Base-by-base conservation (phyloP, 2,888 invertebrate species). In the Cataglyphis altisquamis region DNA sequence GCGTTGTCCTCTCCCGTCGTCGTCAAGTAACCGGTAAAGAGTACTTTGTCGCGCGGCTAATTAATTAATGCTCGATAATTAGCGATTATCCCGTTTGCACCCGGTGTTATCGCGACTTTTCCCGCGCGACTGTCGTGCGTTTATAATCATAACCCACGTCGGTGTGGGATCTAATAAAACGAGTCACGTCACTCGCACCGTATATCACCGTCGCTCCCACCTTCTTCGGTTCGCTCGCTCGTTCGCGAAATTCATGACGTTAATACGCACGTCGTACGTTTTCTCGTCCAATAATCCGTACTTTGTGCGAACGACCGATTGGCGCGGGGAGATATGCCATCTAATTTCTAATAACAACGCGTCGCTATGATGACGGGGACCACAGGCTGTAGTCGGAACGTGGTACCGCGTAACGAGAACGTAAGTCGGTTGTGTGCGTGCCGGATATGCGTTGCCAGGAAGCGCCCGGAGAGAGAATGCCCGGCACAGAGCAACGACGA, bases 301-400 rank as follows among this genome's bases (percentile, higher is more conserved):
- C 15, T 32, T 10, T 64, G 64, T 70, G 64, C 52, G 75, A 57
- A 45, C 41, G 82, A 75, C 55, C 84, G 90, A 85, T 87, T 85
- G 86, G 84, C 85, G 86, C 75, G 62, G 48, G 64, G 64, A 83
- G 52, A 81, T 85, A 80, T 81, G 84, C 82, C 82, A 87, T 90
- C 89, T 86, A 89, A 89, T 90, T 89, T 90, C 90, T 84, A 81
- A 83, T 74, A 86, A 90, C 89, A 90, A 90, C 89, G 89, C 74
- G 87, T 85, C 86, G 84, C 84, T 81, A 75, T 86, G 84, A 87
- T 85, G 84, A 90, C 84, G 88, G 80, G 84, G 83, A 48, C 62
- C 45, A 83, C 25, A 73, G 62, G 75, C 74, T 83, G 84, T 85
- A 84, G 88, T 52, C 64, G 74, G 84, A 83, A 88, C 85, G 84